Percentiles rank a stretch among this genome's conserved stretches.
phyloP scores from a whole-genome alignment of 2,113 vertebrate genomes.

The Jacana jacana region DNA sequence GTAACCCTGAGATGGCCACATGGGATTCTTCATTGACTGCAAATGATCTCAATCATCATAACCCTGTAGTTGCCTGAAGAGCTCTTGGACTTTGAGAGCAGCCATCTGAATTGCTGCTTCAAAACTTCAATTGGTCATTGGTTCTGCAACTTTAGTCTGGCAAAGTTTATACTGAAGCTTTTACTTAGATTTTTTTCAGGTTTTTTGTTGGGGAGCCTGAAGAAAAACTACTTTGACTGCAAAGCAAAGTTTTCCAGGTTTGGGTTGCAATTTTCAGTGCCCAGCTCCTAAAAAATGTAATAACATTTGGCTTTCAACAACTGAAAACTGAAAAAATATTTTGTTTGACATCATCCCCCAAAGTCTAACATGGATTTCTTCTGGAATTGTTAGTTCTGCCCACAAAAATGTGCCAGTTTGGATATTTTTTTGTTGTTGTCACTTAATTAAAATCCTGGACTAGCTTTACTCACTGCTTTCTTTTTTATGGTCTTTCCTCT shows the following conservation, averaged over 20 bases:
- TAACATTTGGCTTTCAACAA: neutral
- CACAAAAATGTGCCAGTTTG: slow-evolving; percentile 9
- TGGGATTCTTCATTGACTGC: neutral
- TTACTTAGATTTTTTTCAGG: neutral
- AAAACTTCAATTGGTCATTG: neutral
- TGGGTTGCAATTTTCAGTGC: neutral
- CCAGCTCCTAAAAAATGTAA: neutral
- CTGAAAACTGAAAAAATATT: neutral
- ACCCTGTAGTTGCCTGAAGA: neutral
- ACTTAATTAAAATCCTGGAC: neutral
- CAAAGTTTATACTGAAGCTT: neutral
- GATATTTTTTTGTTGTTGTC: neutral
- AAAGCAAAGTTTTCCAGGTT: neutral
- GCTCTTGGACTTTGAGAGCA: neutral
- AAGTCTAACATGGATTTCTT: neutral
- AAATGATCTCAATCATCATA: neutral
- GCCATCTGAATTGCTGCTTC: neutral
- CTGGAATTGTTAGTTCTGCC: neutral
- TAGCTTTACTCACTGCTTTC: neutral
- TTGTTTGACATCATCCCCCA: neutral
- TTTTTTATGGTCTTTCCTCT: neutral
- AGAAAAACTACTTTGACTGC: neutral
- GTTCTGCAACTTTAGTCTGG: neutral
- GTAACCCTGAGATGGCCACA: neutral
- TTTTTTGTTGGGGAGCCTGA: neutral